Conservation (phyloP, 1,140 invertebrate species). For the Archivesica marissinica region DNA sequence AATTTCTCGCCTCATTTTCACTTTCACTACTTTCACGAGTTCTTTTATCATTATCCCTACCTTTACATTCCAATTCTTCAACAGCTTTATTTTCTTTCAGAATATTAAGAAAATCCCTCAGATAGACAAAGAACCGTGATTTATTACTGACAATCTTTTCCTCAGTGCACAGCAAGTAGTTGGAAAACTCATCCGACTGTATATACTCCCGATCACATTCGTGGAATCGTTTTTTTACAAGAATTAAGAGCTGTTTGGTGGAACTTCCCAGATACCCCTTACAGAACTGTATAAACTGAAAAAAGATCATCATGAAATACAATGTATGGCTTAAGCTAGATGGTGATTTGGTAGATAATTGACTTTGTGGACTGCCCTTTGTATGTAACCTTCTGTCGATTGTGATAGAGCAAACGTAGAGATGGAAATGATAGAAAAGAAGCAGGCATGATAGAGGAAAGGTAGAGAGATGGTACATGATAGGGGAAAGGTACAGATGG, state of each 20-base stretch:
- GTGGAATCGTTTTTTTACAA: constrained; percentile 35
- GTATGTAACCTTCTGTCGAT: too few species aligned
- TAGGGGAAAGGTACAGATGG: too few species aligned
- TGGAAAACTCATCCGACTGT: constrained; percentile 15
- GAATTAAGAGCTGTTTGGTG: constrained; percentile 14
- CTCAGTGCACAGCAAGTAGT: constrained; percentile 14
- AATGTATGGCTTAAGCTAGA: too few species aligned
- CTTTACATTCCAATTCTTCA: not conserved
- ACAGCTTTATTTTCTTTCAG: constrained; percentile 47
- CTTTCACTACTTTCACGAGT: constrained; percentile 21
- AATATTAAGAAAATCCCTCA: constrained; percentile 30
- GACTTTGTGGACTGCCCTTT: too few species aligned
- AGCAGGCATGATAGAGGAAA: too few species aligned
- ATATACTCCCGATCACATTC: constrained; percentile 38
- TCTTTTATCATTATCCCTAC: not conserved
- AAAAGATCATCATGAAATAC: too few species aligned
- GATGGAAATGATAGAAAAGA: too few species aligned
- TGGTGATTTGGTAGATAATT: too few species aligned
- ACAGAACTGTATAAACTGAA: constrained; percentile 57
- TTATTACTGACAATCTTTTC: constrained; percentile 10
- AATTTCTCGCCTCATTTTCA: not conserved
- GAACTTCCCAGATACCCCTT: not conserved
- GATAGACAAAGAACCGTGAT: constrained; percentile 39
- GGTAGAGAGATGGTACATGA: too few species aligned
- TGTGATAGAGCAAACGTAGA: too few species aligned